Evolutionary conservation across 2,888 invertebrate species (phyloP).

Genomic region (Caenorhabditis zanzibari): DNA sequence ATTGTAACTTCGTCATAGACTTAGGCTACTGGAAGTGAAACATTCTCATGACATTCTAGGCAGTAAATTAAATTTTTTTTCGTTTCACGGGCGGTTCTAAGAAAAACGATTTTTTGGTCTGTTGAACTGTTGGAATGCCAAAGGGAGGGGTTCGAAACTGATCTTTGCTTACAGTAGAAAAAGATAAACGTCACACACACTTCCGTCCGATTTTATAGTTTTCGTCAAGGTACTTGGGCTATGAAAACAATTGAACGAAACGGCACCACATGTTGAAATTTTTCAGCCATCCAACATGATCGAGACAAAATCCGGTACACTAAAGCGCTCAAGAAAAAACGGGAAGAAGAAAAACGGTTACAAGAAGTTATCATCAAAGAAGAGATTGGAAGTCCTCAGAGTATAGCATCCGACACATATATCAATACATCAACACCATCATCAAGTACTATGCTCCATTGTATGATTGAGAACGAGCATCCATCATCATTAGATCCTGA

Average conservation of each 20-base stretch:
- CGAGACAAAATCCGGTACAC: conserved; percentile 79
- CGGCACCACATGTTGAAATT: conserved; percentile 25
- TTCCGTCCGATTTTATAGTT: conserved; percentile 20
- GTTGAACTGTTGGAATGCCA: conserved; percentile 29
- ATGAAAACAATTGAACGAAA: background rate
- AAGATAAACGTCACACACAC: conserved; percentile 31
- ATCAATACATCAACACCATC: conserved; percentile 76
- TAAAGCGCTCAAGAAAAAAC: conserved; percentile 75
- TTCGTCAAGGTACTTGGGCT: conserved; percentile 32
- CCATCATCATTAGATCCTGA: conserved; percentile 40
- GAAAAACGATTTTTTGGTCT: conserved; percentile 31
- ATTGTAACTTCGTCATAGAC: conserved; percentile 17
- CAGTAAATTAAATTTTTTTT: conserved; percentile 22
- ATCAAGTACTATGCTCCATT: conserved; percentile 70
- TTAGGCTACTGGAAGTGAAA: background rate
- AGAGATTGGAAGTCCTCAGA: conserved; percentile 71
- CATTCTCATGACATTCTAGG: conserved; percentile 14
- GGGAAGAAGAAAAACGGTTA: conserved; percentile 70
- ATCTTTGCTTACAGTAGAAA: conserved; percentile 15
- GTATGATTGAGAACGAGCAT: conserved; percentile 25
- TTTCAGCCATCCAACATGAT: conserved; percentile 79
- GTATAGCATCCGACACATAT: conserved; percentile 70
- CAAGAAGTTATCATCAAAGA: conserved; percentile 67
- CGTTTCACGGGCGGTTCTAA: conserved; percentile 4
- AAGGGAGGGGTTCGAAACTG: conserved; percentile 14